Percentiles rank a stretch among this genome's conserved stretches.
These are phyloP conservation scores for Diachasmimorpha longicaudata DNA, from an alignment of 1,140 invertebrate genomes.

Conservation along the genomic window DNA sequence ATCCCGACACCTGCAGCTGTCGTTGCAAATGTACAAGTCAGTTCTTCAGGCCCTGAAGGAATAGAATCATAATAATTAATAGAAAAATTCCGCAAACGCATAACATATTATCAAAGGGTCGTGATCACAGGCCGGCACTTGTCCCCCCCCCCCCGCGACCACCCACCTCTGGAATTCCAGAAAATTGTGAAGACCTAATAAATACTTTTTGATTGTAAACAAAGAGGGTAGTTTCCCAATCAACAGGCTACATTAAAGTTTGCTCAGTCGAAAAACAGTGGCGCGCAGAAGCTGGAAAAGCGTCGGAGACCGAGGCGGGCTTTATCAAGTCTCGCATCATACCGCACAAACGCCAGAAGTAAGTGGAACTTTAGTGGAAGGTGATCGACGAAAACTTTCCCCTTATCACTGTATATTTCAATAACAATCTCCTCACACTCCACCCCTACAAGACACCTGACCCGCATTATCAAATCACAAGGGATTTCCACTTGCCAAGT, in stretches of 20 bases:
- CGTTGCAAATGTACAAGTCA: conserved; percentile 42
- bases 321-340: neutral
- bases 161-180: neutral
- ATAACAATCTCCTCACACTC: neutral
- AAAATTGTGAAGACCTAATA: neutral
- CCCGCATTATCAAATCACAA: too few relatives aligned
- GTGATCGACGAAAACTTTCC: neutral
- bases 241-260: neutral
- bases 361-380: neutral
- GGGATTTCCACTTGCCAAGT: too few relatives aligned
- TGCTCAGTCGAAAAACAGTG: neutral
- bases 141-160: too few relatives aligned
- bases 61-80: conserved; percentile 21
- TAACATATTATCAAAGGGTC: neutral
- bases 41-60: conserved; percentile 67
- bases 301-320: conserved; percentile 17
- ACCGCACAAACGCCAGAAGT: neutral
- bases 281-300: conserved; percentile 40
- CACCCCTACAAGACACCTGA: neutral
- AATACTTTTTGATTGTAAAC: neutral
- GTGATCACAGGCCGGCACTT: neutral
- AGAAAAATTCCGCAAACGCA: neutral
- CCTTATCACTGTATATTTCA: neutral
- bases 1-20: neutral
- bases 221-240: neutral